Evolutionary conservation across 2,113 vertebrate species (phyloP).

Genomic region (Phaetusa simplex): DNA sequence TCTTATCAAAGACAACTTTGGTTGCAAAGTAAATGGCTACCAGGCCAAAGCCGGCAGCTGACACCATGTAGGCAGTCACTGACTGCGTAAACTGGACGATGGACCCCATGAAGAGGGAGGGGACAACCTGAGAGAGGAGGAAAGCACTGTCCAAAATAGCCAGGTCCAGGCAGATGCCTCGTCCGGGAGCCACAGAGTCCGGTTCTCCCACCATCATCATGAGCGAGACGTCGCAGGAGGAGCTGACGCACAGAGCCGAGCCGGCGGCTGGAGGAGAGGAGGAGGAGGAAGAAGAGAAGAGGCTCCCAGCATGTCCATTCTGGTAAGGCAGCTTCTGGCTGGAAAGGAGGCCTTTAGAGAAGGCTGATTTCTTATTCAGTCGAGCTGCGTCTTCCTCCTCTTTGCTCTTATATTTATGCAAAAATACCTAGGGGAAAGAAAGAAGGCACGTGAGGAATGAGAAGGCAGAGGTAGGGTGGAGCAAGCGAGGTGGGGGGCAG

Average conservation of each 20-base stretch:
- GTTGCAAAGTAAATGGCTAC: constrained; percentile 84
- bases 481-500: no score
- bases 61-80: constrained; percentile 84
- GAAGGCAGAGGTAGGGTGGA: not conserved
- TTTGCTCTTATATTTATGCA: constrained; percentile 74
- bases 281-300: constrained; percentile 3
- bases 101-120: constrained; percentile 83
- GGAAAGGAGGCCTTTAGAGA: constrained; percentile 54
- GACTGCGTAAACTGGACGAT: constrained; percentile 85
- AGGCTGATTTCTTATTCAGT: constrained; percentile 53
- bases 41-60: constrained; percentile 76
- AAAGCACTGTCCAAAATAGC: constrained; percentile 89
- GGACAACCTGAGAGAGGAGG: constrained; percentile 86
- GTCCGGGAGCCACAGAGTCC: constrained; percentile 8
- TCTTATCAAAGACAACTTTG: constrained; percentile 81
- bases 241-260: constrained; percentile 64
- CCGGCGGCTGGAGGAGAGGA: not conserved
- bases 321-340: constrained; percentile 60
- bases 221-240: constrained; percentile 68
- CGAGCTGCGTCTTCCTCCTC: constrained; percentile 33
- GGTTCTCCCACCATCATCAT: constrained; percentile 59
- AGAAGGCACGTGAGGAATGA: not conserved
- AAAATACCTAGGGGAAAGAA: constrained; percentile 73
- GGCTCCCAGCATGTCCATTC: constrained; percentile 39
- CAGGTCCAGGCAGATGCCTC: constrained; percentile 86